Base-by-base conservation (phyloP, 2,113 vertebrate species). In the Lipophrys pholis region DNA sequence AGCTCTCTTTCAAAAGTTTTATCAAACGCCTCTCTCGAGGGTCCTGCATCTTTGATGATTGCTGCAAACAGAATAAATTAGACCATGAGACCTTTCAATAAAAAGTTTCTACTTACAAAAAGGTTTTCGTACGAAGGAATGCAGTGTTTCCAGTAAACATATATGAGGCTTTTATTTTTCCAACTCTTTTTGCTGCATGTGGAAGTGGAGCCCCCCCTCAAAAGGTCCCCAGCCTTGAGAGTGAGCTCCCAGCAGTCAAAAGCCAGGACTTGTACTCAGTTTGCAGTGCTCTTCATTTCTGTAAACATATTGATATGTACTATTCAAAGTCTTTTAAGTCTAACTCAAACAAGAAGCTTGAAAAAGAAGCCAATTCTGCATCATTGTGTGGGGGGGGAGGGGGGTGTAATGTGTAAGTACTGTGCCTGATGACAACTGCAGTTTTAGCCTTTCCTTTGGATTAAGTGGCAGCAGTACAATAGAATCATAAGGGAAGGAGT, bases 271-370 rank as follows among this genome's bases (percentile, higher is more conserved):
- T 30, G 66, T 50, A 59, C 58, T 83, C 50, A 43, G 61, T 90
- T 85, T 78, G 76, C 74, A 85, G 84, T 86, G 82, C 87, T 88
- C 73, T 87, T 84, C 30, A 57, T 84, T 81, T 87, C 83, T 92
- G 91, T 91, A 91, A 93, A 92, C 90, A 89, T 84, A 58, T 86
- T 84, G 90, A 90, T 91, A 89, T 91, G 91, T 87, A 76, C 73
- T 46, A 30, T 30, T 30, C 49, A 77, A 75, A n/a, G 14, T 14
- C 45, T 35, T 59, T 66, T 43, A 49, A 65, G 62, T 64, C 60
- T 64, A 69, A 89, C 79, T 82, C 50, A 69, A 79, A 78, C 35
- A 81, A 50, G 83, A 71, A 74, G 80, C 69, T 73, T 63, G 71
- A 74, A 76, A 71, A 65, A 80, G 14, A 82, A 83, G 70, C 78